Evolutionary conservation across 2,797 vertebrate species (phyloP), one percentile per base, ranked within the genome.

Genomic region (Diglossa cyanea): DNA sequence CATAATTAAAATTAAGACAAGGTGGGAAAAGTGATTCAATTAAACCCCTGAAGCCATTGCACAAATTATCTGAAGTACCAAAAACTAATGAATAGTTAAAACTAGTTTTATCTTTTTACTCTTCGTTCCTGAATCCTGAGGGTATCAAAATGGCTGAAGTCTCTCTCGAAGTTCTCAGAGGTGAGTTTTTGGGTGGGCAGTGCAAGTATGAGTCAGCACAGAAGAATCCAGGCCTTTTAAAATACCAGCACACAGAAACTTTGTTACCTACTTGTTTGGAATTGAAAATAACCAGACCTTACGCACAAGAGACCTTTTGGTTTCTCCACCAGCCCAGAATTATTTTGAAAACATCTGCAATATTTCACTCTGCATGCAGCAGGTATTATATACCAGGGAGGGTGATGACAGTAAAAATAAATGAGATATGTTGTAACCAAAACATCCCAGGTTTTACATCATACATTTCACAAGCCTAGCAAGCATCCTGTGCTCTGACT

Each of bases 1-100:
- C 95, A 89, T 98, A 97, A 98, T 98, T 98, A 98, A 97, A 97
- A 98, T 97, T 97, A 98, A 98, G 97, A 97, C 97, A 98, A 97
- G 97, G 97, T 98, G 96, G 97, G 91, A 87, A 97, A 97, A 97
- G 95, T 93, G 97, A 97, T 98, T 97, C 97, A 97, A 97, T 98
- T 98, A 98, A 97, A 97, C 94, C 98, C 97, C 97, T 17, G 94
- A 95, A 98, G 98, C 96, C 94, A 98, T 95, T 81, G 91, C 96
- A 96, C 96, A 95, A 97, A 98, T 98, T 97, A 97, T 97, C 95
- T 96, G 95, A 97, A 97, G 88, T 95, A 97, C 94, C 96, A 93
- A 97, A 97, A 97, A 95, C 96, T 97, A 97, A 98, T 97, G 98
- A 97, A 97, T 96, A 97, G 96, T 95, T 97, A 95, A 95, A 97